Evolutionary conservation across 2,888 invertebrate genomes (phyloP).

Genomic region (Petrophora chlorosata): DNA sequence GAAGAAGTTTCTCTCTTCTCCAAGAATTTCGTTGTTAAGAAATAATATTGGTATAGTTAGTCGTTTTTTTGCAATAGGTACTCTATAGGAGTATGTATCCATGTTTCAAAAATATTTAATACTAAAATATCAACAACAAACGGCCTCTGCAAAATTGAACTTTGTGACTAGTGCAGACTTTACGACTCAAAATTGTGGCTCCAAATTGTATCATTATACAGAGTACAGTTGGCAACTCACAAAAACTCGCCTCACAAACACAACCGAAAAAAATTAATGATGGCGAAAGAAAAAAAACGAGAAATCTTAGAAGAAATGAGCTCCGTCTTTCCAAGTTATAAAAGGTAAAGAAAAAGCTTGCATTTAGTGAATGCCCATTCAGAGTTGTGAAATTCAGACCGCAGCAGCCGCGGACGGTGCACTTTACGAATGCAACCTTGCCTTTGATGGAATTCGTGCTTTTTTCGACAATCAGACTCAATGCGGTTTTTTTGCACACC

Average conservation of each 20-base stretch:
- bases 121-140: too few species aligned
- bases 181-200: too few species aligned
- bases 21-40: conserved; percentile 19
- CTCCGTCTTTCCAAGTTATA: conserved; percentile 75
- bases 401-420: conserved; percentile 63
- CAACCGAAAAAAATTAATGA: conserved; percentile 64
- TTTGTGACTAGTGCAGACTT: too few species aligned
- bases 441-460: conserved; percentile 69
- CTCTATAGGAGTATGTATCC: not conserved
- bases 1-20: conserved; percentile 41
- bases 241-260: conserved; percentile 38
- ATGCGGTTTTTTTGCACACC: conserved; percentile 51
- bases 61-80: not conserved
- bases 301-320: conserved; percentile 72
- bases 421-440: conserved; percentile 73
- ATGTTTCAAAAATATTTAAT: too few species aligned
- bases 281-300: conserved; percentile 54
- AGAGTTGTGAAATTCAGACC: conserved; percentile 72
- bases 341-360: conserved; percentile 74
- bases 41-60: not conserved
- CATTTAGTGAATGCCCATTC: conserved; percentile 81
- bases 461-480: conserved; percentile 77
- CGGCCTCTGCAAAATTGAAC: too few species aligned
- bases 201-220: conserved; percentile 34
- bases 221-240: conserved; percentile 34